These are phyloP conservation scores for Nibea albiflora DNA, from an alignment of 2,113 vertebrate genomes.

Conservation along the genomic window DNA sequence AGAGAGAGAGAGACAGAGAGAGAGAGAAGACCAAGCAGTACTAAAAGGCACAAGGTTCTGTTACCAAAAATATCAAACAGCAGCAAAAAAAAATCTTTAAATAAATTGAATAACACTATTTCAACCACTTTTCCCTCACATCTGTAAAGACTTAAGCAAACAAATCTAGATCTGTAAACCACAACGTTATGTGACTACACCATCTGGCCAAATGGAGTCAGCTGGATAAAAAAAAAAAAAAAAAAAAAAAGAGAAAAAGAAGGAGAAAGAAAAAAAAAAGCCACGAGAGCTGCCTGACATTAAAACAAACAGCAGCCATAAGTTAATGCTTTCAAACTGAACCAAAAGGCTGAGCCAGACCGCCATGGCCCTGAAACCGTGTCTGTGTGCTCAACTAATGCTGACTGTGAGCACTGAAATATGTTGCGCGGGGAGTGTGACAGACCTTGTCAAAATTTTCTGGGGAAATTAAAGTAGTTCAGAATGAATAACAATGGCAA, in stretches of 20 bases:
- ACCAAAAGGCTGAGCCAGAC: background rate
- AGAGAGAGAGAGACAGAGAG: conserved; percentile 23
- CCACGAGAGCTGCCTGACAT: background rate
- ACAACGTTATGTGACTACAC: conserved; percentile 11
- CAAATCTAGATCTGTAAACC: background rate
- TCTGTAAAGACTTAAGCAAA: conserved; percentile 14
- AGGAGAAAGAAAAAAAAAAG: background rate
- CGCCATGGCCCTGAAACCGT: background rate
- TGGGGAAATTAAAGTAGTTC: background rate
- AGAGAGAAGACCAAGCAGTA: background rate
- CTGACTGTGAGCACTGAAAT: background rate
- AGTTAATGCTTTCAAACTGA: background rate
- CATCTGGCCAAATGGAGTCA: conserved; percentile 9
- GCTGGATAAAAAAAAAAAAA: background rate
- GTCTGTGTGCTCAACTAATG: background rate
- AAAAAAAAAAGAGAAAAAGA: background rate
- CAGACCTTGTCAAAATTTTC: background rate
- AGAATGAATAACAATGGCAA: conserved; percentile 4
- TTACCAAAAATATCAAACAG: conserved; percentile 15
- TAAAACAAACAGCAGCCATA: conserved; percentile 11
- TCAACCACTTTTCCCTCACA: background rate
- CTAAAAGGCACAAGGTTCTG: background rate
- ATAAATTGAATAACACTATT: background rate
- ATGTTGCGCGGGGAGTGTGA: background rate
- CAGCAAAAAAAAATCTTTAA: background rate